Conservation (phyloP, 2,797 vertebrate genomes). For the Erethizon dorsatum region DNA sequence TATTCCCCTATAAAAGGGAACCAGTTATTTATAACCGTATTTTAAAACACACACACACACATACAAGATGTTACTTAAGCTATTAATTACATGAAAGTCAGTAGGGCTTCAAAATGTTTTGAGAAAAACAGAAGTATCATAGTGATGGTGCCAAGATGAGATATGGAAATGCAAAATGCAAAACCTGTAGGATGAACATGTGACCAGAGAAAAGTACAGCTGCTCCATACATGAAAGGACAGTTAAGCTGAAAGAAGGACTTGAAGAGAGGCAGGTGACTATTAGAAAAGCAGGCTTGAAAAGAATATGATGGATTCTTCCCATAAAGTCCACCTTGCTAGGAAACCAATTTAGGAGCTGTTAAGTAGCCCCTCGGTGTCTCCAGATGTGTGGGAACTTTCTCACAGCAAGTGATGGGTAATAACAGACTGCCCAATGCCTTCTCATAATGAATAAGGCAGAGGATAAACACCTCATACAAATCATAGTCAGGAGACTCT, state of each 20-base stretch:
- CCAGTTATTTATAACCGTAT: not conserved
- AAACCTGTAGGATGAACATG: not conserved
- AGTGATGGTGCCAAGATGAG: not conserved
- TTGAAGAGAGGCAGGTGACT: not conserved
- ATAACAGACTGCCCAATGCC: no score
- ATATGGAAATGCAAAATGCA: not conserved
- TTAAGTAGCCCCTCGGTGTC: not conserved
- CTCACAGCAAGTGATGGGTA: not conserved
- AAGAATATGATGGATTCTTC: not conserved
- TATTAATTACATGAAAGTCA: not conserved
- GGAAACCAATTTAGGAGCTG: not conserved
- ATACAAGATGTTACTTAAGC: not conserved
- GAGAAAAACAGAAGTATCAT: not conserved
- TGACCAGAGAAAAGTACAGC: no score
- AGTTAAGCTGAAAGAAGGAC: not conserved
- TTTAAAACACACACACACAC: not conserved
- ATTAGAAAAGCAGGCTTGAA: not conserved
- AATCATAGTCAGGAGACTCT: not conserved
- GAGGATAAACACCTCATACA: not conserved
- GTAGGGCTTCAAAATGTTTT: not conserved
- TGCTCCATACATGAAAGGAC: fast-evolving
- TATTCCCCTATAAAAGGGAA: not conserved
- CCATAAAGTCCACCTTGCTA: not conserved
- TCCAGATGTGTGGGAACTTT: not conserved
- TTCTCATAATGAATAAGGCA: not conserved